Conservation (phyloP, 2,797 vertebrate genomes). For the Tiaroga cobitis region DNA sequence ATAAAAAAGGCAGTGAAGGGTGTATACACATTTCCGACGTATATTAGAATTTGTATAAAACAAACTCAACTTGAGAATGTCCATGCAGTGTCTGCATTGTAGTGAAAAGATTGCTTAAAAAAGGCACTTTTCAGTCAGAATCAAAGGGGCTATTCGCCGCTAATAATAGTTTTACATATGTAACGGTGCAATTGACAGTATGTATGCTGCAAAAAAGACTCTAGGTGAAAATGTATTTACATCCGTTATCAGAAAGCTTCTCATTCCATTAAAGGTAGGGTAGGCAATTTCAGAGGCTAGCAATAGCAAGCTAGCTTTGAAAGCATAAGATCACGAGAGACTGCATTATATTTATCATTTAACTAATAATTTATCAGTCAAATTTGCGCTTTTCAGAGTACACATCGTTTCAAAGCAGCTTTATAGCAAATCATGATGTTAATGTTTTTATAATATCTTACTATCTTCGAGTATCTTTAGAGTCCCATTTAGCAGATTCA, state of each 20-base stretch:
- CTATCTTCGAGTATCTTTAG: too few species aligned
- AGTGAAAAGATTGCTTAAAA: not conserved
- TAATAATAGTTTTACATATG: not conserved
- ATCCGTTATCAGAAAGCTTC: not conserved
- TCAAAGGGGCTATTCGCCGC: not conserved
- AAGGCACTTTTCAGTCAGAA: not conserved
- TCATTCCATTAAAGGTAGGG: not conserved
- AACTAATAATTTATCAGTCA: not conserved
- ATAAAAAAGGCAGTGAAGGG: not conserved
- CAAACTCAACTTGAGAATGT: slow-evolving; percentile 24
- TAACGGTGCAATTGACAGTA: not conserved
- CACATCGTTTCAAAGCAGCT: not conserved
- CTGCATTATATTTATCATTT: too few species aligned
- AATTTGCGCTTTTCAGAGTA: not conserved
- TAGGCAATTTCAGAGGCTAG: not conserved
- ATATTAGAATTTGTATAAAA: slow-evolving; percentile 2
- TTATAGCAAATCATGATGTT: not conserved
- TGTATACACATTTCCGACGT: not conserved
- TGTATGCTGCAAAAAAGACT: not conserved
- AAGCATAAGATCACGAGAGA: not conserved
- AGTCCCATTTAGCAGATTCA: not conserved
- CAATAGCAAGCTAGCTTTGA: not conserved
- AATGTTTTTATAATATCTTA: too few species aligned
- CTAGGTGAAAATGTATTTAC: not conserved
- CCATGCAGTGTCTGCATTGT: slow-evolving; percentile 15